Conservation (phyloP, 2,888 invertebrate species). For the Eristalis tenax region DNA sequence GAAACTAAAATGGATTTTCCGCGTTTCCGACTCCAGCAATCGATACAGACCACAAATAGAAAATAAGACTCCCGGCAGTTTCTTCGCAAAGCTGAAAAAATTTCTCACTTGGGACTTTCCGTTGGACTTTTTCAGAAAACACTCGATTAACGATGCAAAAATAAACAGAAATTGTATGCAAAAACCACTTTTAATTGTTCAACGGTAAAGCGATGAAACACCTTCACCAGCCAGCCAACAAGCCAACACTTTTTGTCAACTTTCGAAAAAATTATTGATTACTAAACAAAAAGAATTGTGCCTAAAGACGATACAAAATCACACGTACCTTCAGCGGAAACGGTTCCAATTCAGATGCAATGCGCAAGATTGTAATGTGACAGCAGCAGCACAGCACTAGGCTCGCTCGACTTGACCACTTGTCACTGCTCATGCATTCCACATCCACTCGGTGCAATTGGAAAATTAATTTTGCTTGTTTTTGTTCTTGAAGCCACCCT, state of each 20-base stretch:
- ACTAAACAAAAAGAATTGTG: not conserved
- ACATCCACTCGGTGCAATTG: not conserved
- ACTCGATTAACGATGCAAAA: not conserved
- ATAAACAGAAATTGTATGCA: not conserved
- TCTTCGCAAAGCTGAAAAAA: not conserved
- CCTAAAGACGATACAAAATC: not conserved
- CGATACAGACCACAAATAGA: not conserved
- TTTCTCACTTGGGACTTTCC: not conserved
- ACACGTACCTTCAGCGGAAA: not conserved
- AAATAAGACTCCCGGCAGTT: not conserved
- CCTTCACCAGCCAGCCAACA: not conserved
- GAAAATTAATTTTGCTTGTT: not conserved
- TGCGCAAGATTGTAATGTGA: conserved; percentile 59
- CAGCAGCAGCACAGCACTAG: conserved; percentile 40
- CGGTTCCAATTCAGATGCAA: conserved; percentile 15
- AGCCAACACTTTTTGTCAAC: not conserved
- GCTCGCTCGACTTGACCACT: conserved; percentile 25
- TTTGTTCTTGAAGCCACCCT: not conserved
- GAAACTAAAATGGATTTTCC: not conserved
- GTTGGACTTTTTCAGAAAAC: not conserved
- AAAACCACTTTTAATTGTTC: not conserved
- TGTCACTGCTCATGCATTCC: conserved; percentile 3
- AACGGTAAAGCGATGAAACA: not conserved
- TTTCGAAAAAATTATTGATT: not conserved
- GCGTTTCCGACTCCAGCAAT: not conserved